A percentile compares a stretch with the other conserved stretches of the same genome.
Conservation (phyloP, 2,797 vertebrate species). For the Diplodus sargus region DNA sequence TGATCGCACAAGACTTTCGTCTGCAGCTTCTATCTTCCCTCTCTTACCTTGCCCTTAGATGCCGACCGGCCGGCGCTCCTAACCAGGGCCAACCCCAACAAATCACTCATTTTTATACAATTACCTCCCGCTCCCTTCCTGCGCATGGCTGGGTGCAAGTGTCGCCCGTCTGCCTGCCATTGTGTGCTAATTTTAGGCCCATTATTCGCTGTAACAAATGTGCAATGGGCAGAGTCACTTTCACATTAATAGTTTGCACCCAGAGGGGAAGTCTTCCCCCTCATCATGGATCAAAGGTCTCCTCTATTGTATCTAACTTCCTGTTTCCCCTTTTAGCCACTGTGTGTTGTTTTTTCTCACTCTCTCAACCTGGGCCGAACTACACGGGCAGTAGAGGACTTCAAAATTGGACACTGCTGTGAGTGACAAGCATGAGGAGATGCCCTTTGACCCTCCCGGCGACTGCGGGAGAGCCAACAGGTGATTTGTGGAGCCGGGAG, state of each 20-base stretch:
- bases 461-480: constrained; percentile 46
- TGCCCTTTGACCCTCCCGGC: constrained; percentile 72
- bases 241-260: constrained; percentile 88
- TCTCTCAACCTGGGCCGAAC: constrained; percentile 64
- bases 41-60: constrained; percentile 53
- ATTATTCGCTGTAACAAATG: constrained; percentile 89
- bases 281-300: constrained; percentile 93
- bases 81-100: constrained; percentile 75
- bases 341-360: constrained; percentile 84
- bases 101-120: constrained; percentile 89
- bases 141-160: constrained; percentile 83
- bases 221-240: constrained; percentile 88
- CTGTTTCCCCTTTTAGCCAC: constrained; percentile 92
- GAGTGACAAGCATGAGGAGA: constrained; percentile 77
- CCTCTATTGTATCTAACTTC: constrained; percentile 95
- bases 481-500: constrained; percentile 60
- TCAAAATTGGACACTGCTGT: constrained; percentile 63
- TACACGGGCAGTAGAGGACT: constrained; percentile 35
- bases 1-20: constrained; percentile 35
- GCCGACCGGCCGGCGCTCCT: constrained; percentile 73
- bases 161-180: constrained; percentile 89
- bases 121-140: constrained; percentile 87
- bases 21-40: constrained; percentile 37
- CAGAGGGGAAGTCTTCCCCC: constrained; percentile 84
- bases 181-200: constrained; percentile 97